phyloP scores from a whole-genome alignment of 2,888 invertebrate species.

The Andrena praecox region DNA sequence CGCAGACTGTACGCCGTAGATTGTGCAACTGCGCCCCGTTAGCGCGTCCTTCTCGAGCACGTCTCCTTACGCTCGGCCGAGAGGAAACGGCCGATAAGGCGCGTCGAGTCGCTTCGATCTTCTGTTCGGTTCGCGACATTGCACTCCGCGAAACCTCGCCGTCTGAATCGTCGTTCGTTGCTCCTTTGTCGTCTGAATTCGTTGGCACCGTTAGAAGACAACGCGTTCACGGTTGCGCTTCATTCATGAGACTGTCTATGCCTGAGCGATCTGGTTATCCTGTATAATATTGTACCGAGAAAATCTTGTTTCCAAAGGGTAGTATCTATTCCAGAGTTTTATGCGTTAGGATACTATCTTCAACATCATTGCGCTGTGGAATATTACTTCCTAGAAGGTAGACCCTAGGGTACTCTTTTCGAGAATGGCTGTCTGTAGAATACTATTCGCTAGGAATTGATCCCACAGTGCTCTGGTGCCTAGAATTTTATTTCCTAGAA shows the following conservation, averaged over 20 bases:
- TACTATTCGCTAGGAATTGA: background rate
- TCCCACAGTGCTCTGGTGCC: background rate
- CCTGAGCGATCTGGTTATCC: background rate
- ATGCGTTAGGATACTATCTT: constrained; percentile 8
- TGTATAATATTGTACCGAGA: background rate
- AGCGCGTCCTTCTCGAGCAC: background rate
- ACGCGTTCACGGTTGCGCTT: background rate
- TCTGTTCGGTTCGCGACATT: background rate
- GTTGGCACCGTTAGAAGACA: background rate
- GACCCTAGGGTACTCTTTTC: constrained; percentile 8
- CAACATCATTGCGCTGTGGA: constrained; percentile 24
- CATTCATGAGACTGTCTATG: background rate
- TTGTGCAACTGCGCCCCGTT: constrained; percentile 7
- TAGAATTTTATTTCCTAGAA: constrained; percentile 15
- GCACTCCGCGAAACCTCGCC: background rate
- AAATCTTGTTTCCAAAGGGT: too few species aligned
- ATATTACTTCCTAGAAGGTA: constrained; percentile 25
- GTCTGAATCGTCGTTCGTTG: constrained; percentile 15
- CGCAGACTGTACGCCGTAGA: constrained; percentile 11
- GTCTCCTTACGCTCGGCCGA: constrained; percentile 49
- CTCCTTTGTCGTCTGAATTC: background rate
- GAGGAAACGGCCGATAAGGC: constrained; percentile 46
- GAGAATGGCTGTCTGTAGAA: background rate
- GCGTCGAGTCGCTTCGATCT: constrained; percentile 29
- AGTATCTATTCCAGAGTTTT: constrained; percentile 9